These are phyloP conservation scores for Recurvirostra avosetta DNA, from an alignment of 2,113 vertebrate species.

Conservation along the genomic window DNA sequence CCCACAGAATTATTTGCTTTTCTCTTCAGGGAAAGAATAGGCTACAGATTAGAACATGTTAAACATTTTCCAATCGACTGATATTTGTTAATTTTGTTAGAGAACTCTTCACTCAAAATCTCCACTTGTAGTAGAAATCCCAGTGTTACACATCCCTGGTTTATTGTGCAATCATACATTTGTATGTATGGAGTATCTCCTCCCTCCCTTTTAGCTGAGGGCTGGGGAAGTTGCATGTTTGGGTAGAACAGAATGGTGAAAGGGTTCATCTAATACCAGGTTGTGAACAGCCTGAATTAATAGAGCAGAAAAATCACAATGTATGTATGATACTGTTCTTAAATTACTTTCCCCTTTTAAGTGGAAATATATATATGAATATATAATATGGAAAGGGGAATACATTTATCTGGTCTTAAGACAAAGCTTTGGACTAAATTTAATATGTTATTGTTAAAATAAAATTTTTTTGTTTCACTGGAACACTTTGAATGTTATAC, in stretches of 20 bases:
- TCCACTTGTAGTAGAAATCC: background rate
- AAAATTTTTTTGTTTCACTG: background rate
- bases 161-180: background rate
- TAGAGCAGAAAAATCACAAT: background rate
- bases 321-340: background rate
- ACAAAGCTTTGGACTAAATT: background rate
- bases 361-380: background rate
- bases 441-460: background rate
- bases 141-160: background rate
- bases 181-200: background rate
- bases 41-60: background rate
- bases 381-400: background rate
- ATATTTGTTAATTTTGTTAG: background rate
- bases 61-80: background rate
- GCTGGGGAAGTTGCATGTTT: background rate
- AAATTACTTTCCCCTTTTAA: background rate
- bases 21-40: background rate
- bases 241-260: background rate
- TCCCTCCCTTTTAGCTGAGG: background rate
- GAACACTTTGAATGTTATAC: background rate
- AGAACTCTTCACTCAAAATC: background rate
- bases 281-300: background rate
- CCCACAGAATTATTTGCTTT: background rate
- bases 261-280: background rate
- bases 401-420: background rate